Evolutionary conservation across 2,797 vertebrate genomes (phyloP).

Genomic region (Calcarius lapponicus): DNA sequence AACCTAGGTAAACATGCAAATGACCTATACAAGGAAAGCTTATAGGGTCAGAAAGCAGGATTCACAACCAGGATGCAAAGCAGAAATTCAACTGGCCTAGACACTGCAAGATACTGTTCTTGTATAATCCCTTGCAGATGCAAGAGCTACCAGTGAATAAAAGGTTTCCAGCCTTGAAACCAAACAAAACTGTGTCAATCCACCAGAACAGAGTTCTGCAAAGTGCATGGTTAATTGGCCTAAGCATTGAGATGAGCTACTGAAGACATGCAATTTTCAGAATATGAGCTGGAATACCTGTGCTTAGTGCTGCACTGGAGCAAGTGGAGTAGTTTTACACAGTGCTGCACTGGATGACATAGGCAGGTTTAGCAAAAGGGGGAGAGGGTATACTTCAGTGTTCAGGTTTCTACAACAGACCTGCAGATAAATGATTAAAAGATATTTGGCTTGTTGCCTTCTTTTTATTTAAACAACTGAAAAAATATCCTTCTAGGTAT

Average conservation of each 20-base stretch:
- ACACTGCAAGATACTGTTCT: background rate
- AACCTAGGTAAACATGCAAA: background rate
- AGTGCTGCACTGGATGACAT: background rate
- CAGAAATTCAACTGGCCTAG: background rate
- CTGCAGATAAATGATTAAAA: background rate
- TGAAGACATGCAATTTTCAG: background rate
- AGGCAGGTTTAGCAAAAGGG: background rate
- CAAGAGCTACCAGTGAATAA: background rate
- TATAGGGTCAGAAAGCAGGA: background rate
- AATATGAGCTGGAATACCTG: background rate
- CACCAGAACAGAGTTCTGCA: background rate
- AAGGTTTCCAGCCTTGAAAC: background rate
- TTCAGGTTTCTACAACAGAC: background rate
- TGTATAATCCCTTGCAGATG: accelerated
- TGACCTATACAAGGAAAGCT: background rate
- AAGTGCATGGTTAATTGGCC: background rate
- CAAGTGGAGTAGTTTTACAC: background rate
- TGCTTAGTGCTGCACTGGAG: background rate
- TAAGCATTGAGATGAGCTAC: background rate
- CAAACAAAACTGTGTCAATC: background rate
- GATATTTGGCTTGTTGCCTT: background rate
- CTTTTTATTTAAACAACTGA: background rate
- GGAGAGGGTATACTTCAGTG: background rate
- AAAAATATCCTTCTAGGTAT: background rate
- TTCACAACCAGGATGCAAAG: background rate